phyloP scores from a whole-genome alignment of 2,888 invertebrate species.

The Himalopsyche tibetana region DNA sequence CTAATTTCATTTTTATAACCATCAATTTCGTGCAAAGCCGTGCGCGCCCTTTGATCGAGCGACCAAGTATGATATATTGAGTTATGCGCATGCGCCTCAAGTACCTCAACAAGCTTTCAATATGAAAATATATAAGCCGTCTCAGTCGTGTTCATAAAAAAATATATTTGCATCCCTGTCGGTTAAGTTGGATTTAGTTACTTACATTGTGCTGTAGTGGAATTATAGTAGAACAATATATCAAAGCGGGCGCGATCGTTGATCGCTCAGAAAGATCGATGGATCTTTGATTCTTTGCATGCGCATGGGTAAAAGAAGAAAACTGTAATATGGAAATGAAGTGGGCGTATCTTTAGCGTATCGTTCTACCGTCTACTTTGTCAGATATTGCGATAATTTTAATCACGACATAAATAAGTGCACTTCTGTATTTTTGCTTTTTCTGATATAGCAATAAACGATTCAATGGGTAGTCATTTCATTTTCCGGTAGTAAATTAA shows the following conservation, averaged over 20 bases:
- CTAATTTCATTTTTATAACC: constrained; percentile 66
- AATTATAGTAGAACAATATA: constrained; percentile 45
- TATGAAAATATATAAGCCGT: constrained; percentile 35
- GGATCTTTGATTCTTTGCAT: constrained; percentile 44
- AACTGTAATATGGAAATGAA: constrained; percentile 54
- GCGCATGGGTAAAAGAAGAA: constrained; percentile 43
- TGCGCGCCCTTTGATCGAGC: constrained; percentile 65
- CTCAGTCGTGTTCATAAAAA: neutral
- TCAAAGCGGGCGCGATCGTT: constrained; percentile 49
- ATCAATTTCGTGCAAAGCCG: constrained; percentile 65
- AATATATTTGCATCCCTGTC: constrained; percentile 13
- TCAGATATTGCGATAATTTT: constrained; percentile 51
- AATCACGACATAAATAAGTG: constrained; percentile 48
- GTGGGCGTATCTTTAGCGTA: constrained; percentile 46
- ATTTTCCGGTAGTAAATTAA: neutral
- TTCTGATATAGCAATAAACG: constrained; percentile 39
- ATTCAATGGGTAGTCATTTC: constrained; percentile 1
- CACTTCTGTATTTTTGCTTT: neutral
- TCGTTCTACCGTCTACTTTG: constrained; percentile 47
- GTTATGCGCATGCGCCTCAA: constrained; percentile 59
- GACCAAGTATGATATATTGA: constrained; percentile 64
- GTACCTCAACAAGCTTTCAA: constrained; percentile 48
- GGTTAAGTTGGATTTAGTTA: neutral
- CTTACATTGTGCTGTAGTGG: constrained; percentile 8
- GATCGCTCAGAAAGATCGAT: constrained; percentile 52